Evolutionary conservation across 2,888 invertebrate genomes (phyloP).

Genomic region (Zaprionus obscuricornis): DNA sequence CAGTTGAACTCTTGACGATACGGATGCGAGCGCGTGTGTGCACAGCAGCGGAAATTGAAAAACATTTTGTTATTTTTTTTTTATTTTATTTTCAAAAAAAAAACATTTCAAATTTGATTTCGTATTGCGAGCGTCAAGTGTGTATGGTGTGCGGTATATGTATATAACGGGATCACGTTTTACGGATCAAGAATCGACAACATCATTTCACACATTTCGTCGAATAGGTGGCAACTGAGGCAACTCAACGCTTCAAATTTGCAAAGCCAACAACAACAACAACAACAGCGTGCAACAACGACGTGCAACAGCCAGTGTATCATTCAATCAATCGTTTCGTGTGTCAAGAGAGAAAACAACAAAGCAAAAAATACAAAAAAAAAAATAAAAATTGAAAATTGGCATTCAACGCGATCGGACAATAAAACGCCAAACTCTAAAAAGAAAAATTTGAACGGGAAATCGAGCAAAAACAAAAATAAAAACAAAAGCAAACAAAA

Average conservation of each 20-base stretch:
- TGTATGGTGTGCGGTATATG: conserved; percentile 6
- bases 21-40: conserved; percentile 60
- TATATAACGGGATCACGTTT: conserved; percentile 7
- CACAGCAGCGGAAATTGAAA: conserved; percentile 12
- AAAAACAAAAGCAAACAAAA: conserved; percentile 1
- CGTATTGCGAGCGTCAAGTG: conserved; percentile 31
- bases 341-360: conserved; percentile 28
- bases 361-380: too few relatives aligned
- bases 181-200: conserved; percentile 19
- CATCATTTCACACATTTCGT: conserved; percentile 64
- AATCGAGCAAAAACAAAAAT: conserved; percentile 16
- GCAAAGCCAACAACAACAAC: conserved; percentile 44
- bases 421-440: conserved; percentile 53
- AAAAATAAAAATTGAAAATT: conserved; percentile 34
- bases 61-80: too few relatives aligned
- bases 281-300: conserved; percentile 54
- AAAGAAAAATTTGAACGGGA: conserved; percentile 7
- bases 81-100: too few relatives aligned
- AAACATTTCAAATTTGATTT: neutral
- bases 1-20: conserved; percentile 63
- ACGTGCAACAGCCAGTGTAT: conserved; percentile 49
- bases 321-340: conserved; percentile 52
- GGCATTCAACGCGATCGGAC: conserved; percentile 58
- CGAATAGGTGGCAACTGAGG: conserved; percentile 78
- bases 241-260: conserved; percentile 71